phyloP scores from a whole-genome alignment of 2,113 vertebrate genomes.

The Ariopsis seemanni region DNA sequence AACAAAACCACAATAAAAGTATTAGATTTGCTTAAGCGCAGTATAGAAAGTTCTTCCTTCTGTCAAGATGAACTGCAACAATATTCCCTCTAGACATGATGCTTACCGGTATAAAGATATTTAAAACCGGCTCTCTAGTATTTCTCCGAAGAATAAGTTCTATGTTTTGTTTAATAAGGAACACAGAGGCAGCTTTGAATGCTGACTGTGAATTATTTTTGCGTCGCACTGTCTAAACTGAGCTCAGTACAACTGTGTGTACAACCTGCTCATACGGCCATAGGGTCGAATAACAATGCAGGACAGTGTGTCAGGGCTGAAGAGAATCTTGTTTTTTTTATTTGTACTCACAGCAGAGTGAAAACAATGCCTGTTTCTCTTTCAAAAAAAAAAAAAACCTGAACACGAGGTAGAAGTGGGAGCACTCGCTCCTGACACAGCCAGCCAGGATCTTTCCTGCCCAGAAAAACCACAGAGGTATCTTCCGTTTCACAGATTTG shows the following conservation, averaged over 20 bases:
- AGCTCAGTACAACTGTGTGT: slow-evolving; percentile 16
- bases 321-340: neutral
- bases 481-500: slow-evolving; percentile 65
- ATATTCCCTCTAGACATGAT: neutral
- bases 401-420: slow-evolving; percentile 7
- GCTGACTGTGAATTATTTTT: slow-evolving; percentile 13
- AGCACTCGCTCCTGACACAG: slow-evolving; percentile 49
- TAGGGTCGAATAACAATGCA: slow-evolving; percentile 47
- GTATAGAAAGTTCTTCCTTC: neutral
- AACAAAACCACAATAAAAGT: neutral
- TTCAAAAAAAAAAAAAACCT: neutral
- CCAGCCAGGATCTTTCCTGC: slow-evolving; percentile 28
- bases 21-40: neutral
- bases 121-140: neutral
- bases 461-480: slow-evolving; percentile 43
- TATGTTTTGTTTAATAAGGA: slow-evolving; percentile 8
- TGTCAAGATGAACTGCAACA: slow-evolving; percentile 4
- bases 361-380: slow-evolving; percentile 35
- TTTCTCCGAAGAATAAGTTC: slow-evolving; percentile 1
- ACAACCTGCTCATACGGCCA: slow-evolving; percentile 36
- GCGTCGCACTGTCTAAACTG: slow-evolving; percentile 9
- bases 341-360: slow-evolving; percentile 41
- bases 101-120: neutral
- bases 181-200: neutral
- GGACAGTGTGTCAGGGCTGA: slow-evolving; percentile 54